Conservation (phyloP, 2,888 invertebrate genomes). For the Melitaea athalia region DNA sequence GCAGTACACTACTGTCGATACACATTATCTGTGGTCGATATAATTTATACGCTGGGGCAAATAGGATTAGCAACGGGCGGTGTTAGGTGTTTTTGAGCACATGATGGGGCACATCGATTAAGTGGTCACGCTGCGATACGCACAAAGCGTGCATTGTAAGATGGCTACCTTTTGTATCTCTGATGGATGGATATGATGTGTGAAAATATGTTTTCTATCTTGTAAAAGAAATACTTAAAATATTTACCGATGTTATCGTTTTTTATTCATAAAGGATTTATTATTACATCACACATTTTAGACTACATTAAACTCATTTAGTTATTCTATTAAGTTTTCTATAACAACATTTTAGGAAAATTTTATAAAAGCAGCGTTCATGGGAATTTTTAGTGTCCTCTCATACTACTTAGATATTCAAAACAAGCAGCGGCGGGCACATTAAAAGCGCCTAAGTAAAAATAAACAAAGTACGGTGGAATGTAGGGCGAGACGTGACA, state of each 20-base stretch:
- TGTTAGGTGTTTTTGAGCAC: constrained; percentile 56
- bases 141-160: constrained; percentile 36
- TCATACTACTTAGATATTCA: constrained; percentile 36
- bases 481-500: constrained; percentile 45
- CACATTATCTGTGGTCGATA: constrained; percentile 55
- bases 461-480: constrained; percentile 41
- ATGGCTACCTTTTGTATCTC: constrained; percentile 20
- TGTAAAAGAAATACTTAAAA: not conserved
- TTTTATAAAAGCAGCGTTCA: constrained; percentile 31
- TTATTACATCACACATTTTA: not conserved
- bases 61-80: constrained; percentile 76
- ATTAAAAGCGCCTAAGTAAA: constrained; percentile 37
- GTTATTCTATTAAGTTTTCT: not conserved
- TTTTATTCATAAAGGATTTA: not conserved
- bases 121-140: constrained; percentile 32
- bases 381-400: constrained; percentile 29
- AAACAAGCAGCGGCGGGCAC: constrained; percentile 29
- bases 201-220: not conserved
- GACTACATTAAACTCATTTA: not conserved
- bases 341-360: constrained; percentile 17
- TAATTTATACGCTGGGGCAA: constrained; percentile 76
- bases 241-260: not conserved
- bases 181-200: constrained; percentile 11
- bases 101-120: constrained; percentile 40
- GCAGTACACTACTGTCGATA: constrained; percentile 32